Conservation (phyloP, 2,113 vertebrate species). For the Rana temporaria region DNA sequence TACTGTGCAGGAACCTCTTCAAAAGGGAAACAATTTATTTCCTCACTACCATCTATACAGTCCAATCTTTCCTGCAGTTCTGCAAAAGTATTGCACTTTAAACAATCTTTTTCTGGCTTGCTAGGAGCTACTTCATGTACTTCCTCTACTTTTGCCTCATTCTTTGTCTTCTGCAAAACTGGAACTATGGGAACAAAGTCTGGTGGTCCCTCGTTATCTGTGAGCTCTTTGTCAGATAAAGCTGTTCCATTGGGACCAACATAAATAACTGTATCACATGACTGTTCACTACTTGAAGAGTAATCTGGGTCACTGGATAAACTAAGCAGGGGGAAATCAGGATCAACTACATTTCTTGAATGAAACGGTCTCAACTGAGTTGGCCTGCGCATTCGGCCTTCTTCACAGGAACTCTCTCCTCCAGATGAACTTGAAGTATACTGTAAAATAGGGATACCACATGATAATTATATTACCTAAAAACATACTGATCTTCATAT, state of each 20-base stretch:
- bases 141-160: slow-evolving; percentile 76
- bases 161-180: slow-evolving; percentile 84
- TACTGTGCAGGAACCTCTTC: slow-evolving; percentile 81
- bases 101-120: slow-evolving; percentile 85
- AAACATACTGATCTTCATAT: too few species aligned
- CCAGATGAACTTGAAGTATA: slow-evolving; percentile 98
- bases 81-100: slow-evolving; percentile 98
- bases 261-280: slow-evolving; percentile 97
- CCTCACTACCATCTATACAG: slow-evolving; percentile 97
- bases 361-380: slow-evolving; percentile 94
- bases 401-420: slow-evolving; percentile 97
- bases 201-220: slow-evolving; percentile 94
- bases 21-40: slow-evolving; percentile 86
- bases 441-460: slow-evolving; percentile 68
- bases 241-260: slow-evolving; percentile 93
- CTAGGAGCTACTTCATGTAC: slow-evolving; percentile 70
- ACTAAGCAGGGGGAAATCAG: slow-evolving; percentile 85
- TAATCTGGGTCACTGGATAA: slow-evolving; percentile 94
- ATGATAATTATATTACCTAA: not conserved
- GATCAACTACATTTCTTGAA: slow-evolving; percentile 79
- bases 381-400: slow-evolving; percentile 94
- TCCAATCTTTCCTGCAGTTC: slow-evolving; percentile 95
- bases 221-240: slow-evolving; percentile 94
- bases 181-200: slow-evolving; percentile 97
- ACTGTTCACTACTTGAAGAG: slow-evolving; percentile 98